A percentile compares a stretch with the other conserved stretches of the same genome.
Evolutionary conservation across 2,797 vertebrate species (phyloP).

Genomic region (Meriones psammophilus): DNA sequence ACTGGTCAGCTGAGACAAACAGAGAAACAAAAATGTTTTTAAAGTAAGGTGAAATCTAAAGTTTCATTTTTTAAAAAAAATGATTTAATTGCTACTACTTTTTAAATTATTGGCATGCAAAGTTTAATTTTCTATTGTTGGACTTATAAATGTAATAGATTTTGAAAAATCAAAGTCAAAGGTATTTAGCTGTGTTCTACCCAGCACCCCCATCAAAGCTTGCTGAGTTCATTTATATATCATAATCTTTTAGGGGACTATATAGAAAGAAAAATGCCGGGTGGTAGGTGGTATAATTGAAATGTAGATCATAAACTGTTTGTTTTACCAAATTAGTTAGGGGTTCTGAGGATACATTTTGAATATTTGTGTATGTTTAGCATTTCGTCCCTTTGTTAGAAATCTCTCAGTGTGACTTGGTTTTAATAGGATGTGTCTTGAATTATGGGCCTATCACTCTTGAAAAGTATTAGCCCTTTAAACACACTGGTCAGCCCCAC

Average conservation of each 20-base stretch:
- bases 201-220: neutral
- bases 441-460: constrained; percentile 82
- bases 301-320: constrained; percentile 82
- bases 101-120: constrained; percentile 26
- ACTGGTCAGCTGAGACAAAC: neutral
- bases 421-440: constrained; percentile 82
- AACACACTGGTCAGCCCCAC: constrained; percentile 84
- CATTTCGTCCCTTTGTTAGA: constrained; percentile 80
- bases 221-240: constrained; percentile 56
- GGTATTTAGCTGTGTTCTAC: neutral
- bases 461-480: constrained; percentile 86
- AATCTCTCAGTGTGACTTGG: constrained; percentile 82
- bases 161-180: constrained; percentile 15
- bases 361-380: constrained; percentile 73
- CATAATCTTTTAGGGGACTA: constrained; percentile 46
- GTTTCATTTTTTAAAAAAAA: neutral
- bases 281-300: constrained; percentile 79
- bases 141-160: neutral
- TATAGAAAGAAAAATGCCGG: constrained; percentile 50
- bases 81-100: constrained; percentile 44
- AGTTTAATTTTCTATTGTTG: constrained; percentile 63
- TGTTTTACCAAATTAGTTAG: constrained; percentile 82
- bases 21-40: constrained; percentile 29
- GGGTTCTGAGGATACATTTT: constrained; percentile 76
- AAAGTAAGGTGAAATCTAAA: constrained; percentile 54